Percentiles rank a stretch among this genome's conserved stretches.
Evolutionary conservation across 2,888 invertebrate genomes (phyloP).

Genomic region (Eristalinus sepulchralis): DNA sequence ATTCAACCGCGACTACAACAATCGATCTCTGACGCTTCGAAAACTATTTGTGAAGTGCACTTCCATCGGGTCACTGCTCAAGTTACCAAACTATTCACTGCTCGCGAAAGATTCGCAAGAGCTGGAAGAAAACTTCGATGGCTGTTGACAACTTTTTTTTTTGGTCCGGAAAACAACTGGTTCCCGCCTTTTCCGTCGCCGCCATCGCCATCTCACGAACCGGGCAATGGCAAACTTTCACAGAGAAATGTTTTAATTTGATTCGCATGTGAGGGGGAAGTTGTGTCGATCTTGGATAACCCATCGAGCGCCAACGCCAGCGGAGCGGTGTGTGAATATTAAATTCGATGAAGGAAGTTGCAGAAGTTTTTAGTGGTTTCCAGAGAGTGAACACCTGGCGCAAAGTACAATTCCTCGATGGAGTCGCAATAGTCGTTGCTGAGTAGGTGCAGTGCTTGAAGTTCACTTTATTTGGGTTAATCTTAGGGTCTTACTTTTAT

Average conservation of each 20-base stretch:
- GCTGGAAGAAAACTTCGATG: conserved; percentile 14
- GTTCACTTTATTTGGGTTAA: conserved; percentile 2
- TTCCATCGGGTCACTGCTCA: not conserved
- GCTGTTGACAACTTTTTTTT: conserved; percentile 33
- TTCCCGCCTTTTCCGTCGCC: not conserved
- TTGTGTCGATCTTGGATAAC: not conserved
- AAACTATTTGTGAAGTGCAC: conserved; percentile 8
- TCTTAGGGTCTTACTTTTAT: conserved; percentile 45
- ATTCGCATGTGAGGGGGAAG: not conserved
- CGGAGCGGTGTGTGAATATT: conserved; percentile 17
- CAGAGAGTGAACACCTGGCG: conserved; percentile 57
- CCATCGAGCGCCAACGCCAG: conserved; percentile 1
- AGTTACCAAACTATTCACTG: conserved; percentile 19
- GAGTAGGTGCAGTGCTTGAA: conserved; percentile 30
- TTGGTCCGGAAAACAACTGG: conserved; percentile 15
- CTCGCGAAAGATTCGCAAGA: conserved; percentile 18
- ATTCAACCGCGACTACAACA: not conserved
- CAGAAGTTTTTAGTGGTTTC: conserved; percentile 48
- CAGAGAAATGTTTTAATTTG: conserved; percentile 42
- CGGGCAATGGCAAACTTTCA: not conserved
- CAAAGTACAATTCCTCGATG: conserved; percentile 29
- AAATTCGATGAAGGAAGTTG: conserved; percentile 10
- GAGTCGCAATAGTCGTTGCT: conserved; percentile 3
- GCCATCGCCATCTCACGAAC: not conserved
- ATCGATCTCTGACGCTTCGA: conserved; percentile 22